Evolutionary conservation across 2,888 invertebrate species (phyloP), one percentile per base, ranked within the genome.

Genomic region (Perdita meconis): DNA sequence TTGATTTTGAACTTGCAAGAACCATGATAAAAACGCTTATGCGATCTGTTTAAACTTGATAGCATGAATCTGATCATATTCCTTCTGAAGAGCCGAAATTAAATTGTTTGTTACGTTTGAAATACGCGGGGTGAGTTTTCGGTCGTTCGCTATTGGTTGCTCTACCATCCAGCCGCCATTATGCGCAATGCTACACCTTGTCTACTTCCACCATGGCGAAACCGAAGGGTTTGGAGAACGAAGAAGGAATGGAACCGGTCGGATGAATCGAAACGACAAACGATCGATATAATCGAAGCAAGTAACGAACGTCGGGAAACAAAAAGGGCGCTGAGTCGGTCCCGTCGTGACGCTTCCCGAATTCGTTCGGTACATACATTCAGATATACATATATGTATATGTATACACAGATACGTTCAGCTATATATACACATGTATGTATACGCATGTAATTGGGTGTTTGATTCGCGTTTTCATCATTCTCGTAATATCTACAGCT

Each of bases 381-480:
- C 66, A 69, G 67, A 75, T 67, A 73, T 80, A 81, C 63, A 40
- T 56, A 59, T 61, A 65, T 72, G 53, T 75, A 79, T 26, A 16
- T 30, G 53, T 71, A 10, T 67, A 56, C 71, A 57, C 40, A 60
- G 50, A n/a, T n/a, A n/a, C n/a, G n/a, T n/a, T n/a, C n/a, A 57
- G 42, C 34, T 66, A 68, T 71, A 72, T 64, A 66, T 72, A 64
- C 38, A 64, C 24, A 51, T 59, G 53, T 57, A 68, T 53, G 57
- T 60, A 42, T 63, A 71, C 61, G 61, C 78, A 80, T 78, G 69
- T 47, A 77, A 85, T 84, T 82, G 81, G 78, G 73, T 84, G 70
- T 89, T 89, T 89, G 88, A 89, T 89, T 89, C 85, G 88, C 89
- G 82, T 89, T 87, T n/a, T 88, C 47, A 86, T 86, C 88, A 85